A percentile compares a stretch with the other conserved stretches of the same genome.
Evolutionary conservation across 2,888 invertebrate genomes (phyloP).

Genomic region (Acronicta alni): DNA sequence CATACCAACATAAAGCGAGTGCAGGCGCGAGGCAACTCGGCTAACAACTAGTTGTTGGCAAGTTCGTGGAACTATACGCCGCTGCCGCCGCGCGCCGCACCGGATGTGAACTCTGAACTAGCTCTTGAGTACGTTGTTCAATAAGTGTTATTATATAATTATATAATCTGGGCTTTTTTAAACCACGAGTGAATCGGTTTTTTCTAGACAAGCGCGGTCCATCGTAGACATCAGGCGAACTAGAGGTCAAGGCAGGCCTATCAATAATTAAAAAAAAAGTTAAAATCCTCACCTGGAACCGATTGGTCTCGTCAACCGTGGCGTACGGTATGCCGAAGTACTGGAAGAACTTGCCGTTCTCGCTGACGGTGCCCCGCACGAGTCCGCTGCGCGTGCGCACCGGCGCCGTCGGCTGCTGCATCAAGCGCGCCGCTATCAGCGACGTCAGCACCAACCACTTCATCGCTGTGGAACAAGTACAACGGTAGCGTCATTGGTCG

Average conservation of each 20-base stretch:
- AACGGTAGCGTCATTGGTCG: too few relatives aligned
- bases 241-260: too few relatives aligned
- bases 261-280: too few relatives aligned
- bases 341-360: constrained; percentile 74
- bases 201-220: too few relatives aligned
- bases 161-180: not conserved
- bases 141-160: constrained; percentile 16
- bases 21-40: constrained; percentile 1
- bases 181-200: too few relatives aligned
- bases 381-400: constrained; percentile 72
- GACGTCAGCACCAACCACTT: constrained; percentile 79
- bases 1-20: constrained; percentile 8
- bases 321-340: constrained; percentile 84
- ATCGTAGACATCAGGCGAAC: too few relatives aligned
- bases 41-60: constrained; percentile 36
- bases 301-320: constrained; percentile 73
- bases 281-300: constrained; percentile 80
- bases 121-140: constrained; percentile 17
- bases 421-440: constrained; percentile 74
- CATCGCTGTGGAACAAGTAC: constrained; percentile 56
- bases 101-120: constrained; percentile 27
- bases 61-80: constrained; percentile 35
- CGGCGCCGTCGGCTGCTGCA: constrained; percentile 78
- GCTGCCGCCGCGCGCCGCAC: too few relatives aligned
- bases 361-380: constrained; percentile 75